Base-by-base conservation (phyloP, 1,140 invertebrate genomes). In the Notospermus geniculatus region DNA sequence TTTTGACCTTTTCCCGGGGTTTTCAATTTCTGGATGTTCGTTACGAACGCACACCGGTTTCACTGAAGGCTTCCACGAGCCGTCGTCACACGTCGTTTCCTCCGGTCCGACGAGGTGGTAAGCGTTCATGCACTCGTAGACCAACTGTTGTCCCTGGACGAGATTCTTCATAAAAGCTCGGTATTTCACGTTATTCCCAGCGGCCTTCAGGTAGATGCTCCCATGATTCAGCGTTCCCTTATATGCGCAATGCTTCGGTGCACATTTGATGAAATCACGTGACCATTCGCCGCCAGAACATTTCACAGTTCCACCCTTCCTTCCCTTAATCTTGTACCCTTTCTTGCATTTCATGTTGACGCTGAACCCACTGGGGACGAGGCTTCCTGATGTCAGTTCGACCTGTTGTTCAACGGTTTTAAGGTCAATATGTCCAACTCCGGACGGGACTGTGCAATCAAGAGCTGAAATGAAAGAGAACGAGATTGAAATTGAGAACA, bases 71-170 rank as follows among this genome's bases (percentile, higher is more conserved):
- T 88, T 91, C 92, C 92, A 95, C 52, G 87, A 84, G 0, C 92
- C 92, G 4, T 91, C 89, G 17, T 95, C 87, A 70, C 93, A 96
- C 0, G 92, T 95, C 0, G 94, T 93, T 2, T 94, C 93, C 0
- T 90, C 89, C 0, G 94, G 91, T 17, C 94, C 94, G 11, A 87
- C 83, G 15, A 97, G 73, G 50, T 88, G 86, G 72, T 86, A 98
- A 0, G 94, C 93, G 73, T 95, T 92, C 73, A 92, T 91, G 76
- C 94, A 97, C 67, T 90, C 87, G 78, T 93, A 97, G 2, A 89
- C 83, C 0, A 94, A 93, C 88, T 89, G 88, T 93, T 62, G 53
- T 17, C 66, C 64, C 29, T 69, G 67, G 13, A 45, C 54, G 19
- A 67, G 52, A 32, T 56, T 67, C n/a, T 36, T 55, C 41, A 69